These are phyloP conservation scores for Helicolenus hilgendorfi DNA, from an alignment of 2,797 vertebrate species.

Conservation along the genomic window DNA sequence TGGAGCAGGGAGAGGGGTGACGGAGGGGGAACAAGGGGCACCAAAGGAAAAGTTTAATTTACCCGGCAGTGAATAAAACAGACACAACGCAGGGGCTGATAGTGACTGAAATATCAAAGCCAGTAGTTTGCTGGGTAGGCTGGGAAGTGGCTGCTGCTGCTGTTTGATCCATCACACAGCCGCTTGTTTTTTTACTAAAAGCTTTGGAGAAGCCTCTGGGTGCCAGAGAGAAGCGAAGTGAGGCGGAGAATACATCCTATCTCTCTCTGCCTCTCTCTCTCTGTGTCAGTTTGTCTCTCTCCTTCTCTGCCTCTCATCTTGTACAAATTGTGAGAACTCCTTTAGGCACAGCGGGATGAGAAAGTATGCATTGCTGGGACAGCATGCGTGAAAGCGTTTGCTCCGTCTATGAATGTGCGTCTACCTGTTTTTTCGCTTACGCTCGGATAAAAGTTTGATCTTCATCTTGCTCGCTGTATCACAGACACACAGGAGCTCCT, in stretches of 20 bases:
- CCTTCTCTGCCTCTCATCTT: conserved; percentile 73
- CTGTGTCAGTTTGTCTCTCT: conserved; percentile 52
- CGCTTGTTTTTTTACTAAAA: conserved; percentile 84
- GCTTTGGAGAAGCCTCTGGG: conserved; percentile 84
- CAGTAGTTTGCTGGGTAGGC: conserved; percentile 70
- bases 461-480: conserved; percentile 41
- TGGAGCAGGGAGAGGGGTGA: neutral
- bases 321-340: conserved; percentile 79
- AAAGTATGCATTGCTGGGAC: conserved; percentile 59
- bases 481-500: conserved; percentile 38
- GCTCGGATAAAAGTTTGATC: conserved; percentile 64
- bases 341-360: conserved; percentile 74
- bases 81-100: conserved; percentile 60
- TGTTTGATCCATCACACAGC: conserved; percentile 84
- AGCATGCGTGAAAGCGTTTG: conserved; percentile 48
- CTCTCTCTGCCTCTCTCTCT: conserved; percentile 33
- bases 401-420: conserved; percentile 51
- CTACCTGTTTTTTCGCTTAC: conserved; percentile 44
- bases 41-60: conserved; percentile 63
- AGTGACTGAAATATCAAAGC: conserved; percentile 87
- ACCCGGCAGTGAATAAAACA: conserved; percentile 53
- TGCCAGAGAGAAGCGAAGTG: conserved; percentile 68
- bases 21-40: conserved; percentile 1
- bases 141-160: conserved; percentile 72
- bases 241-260: conserved; percentile 71